Conservation (phyloP, 2,797 vertebrate species). For the Jordanella pulchra region DNA sequence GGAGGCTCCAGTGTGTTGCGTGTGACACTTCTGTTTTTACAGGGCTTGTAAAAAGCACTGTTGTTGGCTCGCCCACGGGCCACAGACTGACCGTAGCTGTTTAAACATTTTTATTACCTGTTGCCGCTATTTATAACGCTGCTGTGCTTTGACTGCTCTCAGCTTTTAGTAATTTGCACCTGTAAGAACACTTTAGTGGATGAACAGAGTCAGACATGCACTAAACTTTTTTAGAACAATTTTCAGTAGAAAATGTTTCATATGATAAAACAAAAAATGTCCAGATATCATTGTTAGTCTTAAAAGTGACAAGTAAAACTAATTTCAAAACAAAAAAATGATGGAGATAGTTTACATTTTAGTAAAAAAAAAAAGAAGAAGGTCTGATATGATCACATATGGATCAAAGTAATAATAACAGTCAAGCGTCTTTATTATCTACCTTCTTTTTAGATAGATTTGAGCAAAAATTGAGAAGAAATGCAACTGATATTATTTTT, state of each 20-base stretch:
- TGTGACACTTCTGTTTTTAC: conserved; percentile 71
- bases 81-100: conserved; percentile 61
- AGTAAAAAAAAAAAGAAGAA: neutral
- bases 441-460: too few relatives aligned
- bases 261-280: neutral
- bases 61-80: conserved; percentile 52
- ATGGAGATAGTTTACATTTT: too few relatives aligned
- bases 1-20: conserved; percentile 30
- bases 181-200: conserved; percentile 60
- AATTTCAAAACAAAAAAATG: neutral
- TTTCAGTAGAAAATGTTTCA: neutral
- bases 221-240: neutral
- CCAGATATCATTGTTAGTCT: neutral
- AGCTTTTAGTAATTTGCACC: conserved; percentile 81
- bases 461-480: too few relatives aligned
- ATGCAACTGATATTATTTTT: too few relatives aligned
- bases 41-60: conserved; percentile 64
- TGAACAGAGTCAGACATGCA: conserved; percentile 6
- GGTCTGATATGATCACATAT: neutral
- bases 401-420: neutral
- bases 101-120: conserved; percentile 83
- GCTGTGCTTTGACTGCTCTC: conserved; percentile 65
- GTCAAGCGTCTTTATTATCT: too few relatives aligned
- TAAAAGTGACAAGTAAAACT: neutral
- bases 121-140: conserved; percentile 78